These are phyloP conservation scores for Enteromius radiatus DNA, from an alignment of 2,797 vertebrate species.

Conservation along the genomic window DNA sequence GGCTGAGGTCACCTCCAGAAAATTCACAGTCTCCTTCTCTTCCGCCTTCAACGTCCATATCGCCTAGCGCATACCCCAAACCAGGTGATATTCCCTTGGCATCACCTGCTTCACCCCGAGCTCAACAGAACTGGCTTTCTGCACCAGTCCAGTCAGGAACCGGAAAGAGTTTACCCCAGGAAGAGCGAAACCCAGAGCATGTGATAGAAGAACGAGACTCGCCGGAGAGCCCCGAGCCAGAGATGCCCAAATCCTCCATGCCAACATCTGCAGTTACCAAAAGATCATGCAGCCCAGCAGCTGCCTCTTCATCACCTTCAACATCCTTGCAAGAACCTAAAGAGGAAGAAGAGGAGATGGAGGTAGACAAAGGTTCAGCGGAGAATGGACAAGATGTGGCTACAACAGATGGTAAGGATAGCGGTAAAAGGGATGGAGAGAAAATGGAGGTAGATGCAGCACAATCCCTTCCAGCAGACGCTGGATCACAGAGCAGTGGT, in stretches of 20 bases:
- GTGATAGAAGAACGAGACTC: slow-evolving; percentile 84
- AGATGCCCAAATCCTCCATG: slow-evolving; percentile 75
- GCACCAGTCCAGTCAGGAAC: slow-evolving; percentile 71
- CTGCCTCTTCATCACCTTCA: slow-evolving; percentile 76
- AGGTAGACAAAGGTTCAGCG: slow-evolving; percentile 73
- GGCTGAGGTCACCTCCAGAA: slow-evolving; percentile 72
- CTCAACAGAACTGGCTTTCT: slow-evolving; percentile 66
- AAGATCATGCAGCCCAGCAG: slow-evolving; percentile 74
- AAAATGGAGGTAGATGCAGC: slow-evolving; percentile 73
- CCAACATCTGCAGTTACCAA: slow-evolving; percentile 68
- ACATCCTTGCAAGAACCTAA: slow-evolving; percentile 80
- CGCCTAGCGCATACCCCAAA: slow-evolving; percentile 72
- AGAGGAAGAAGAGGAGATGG: slow-evolving; percentile 84
- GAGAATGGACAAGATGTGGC: slow-evolving; percentile 69
- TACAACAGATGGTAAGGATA: slow-evolving; percentile 63
- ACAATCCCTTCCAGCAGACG: slow-evolving; percentile 16
- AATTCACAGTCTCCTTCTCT: slow-evolving; percentile 69
- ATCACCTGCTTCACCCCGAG: slow-evolving; percentile 64
- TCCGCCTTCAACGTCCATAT: slow-evolving; percentile 60
- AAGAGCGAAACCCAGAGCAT: slow-evolving; percentile 79
- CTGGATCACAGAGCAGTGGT: slow-evolving; percentile 3
- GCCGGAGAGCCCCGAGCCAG: slow-evolving; percentile 83
- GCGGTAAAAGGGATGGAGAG: slow-evolving; percentile 68
- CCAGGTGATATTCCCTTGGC: slow-evolving; percentile 77
- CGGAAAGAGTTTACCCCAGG: slow-evolving; percentile 69